Evolutionary conservation across 23 tunicate species (phyloP).

Genomic region (Ciona savignyi): DNA sequence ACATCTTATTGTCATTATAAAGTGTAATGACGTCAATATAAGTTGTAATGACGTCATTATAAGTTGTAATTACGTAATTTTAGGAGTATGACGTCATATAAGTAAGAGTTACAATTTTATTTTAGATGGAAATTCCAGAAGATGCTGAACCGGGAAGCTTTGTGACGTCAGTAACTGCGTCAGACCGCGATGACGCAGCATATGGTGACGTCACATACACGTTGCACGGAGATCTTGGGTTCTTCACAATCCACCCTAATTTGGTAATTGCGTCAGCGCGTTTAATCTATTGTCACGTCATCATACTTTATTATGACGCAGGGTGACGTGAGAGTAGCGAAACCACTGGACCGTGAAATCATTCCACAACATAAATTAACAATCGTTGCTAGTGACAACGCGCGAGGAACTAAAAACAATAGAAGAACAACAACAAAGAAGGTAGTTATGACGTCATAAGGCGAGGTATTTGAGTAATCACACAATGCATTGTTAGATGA

Average conservation of each 20-base stretch:
- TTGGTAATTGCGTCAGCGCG: conserved; percentile 10
- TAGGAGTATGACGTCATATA: no score
- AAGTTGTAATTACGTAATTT: no score
- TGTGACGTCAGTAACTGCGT: conserved; percentile 26
- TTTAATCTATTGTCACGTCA: no score
- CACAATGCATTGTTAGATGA: conserved; percentile 18
- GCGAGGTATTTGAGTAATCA: not conserved
- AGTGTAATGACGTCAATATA: no score
- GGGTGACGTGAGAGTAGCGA: conserved; percentile 36
- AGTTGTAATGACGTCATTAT: no score
- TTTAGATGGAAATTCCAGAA: conserved; percentile 10
- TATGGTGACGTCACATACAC: conserved; percentile 47
- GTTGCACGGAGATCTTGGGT: conserved; percentile 21
- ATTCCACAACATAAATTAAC: conserved; percentile 15
- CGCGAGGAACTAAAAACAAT: conserved; percentile 7
- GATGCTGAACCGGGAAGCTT: conserved; percentile 20
- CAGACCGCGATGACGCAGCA: conserved; percentile 38
- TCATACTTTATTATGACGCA: conserved; percentile 23
- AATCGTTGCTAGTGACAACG: conserved; percentile 44
- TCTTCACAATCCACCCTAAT: conserved; percentile 34
- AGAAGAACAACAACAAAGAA: conserved; percentile 32
- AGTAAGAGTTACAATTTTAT: no score
- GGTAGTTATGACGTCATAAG: conserved; percentile 21
- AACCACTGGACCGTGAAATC: conserved; percentile 51
- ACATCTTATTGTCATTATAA: no score